Evolutionary conservation across 2,888 invertebrate species (phyloP), one percentile per base, ranked within the genome.

Genomic region (Hirudinaria manillensis): DNA sequence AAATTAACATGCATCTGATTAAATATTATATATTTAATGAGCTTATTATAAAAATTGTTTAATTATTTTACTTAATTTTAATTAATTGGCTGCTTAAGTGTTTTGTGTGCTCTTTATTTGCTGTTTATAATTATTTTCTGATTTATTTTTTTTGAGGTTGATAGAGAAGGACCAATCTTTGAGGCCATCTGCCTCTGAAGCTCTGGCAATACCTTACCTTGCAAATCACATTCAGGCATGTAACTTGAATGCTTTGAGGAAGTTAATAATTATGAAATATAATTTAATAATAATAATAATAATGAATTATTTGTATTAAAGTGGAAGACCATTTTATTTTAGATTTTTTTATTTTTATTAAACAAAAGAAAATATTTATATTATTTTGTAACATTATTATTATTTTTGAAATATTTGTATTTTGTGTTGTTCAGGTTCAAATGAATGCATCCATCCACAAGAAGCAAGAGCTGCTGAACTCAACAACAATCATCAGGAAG

Each of bases 151-250:
- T 76, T 80, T 6, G 77, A 85, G 85, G 79, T 83, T 85, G 80
- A 78, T 84, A 29, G 81, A 78, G 34, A 85, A 84, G 78, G 82
- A 85, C 76, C 85, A 83, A 66, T 80, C 80, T 4, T 80, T 81
- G 72, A 75, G 85, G 72, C 85, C 85, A 16, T 80, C 83, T 70
- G 84, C 84, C 4, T 78, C 80, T 75, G 85, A 85, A 70, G 79
- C 84, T 27, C 77, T 84, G 21, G 82, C 84, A 75, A 75, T 81
- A 56, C 81, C 83, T 4, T 81, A 81, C 75, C 80, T 85, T 67
- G 80, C 81, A 13, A 79, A 80, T 36, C 84, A 85, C 76, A 80
- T 83, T 77, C 79, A 82, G 76, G 84, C 84, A 61, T n/a, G 61
- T 71, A 34, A n/a, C 6, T 38, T 66, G 66, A n/a, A 67, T 61